phyloP scores from a whole-genome alignment of 2,888 invertebrate genomes.

The Drosophila rellima region DNA sequence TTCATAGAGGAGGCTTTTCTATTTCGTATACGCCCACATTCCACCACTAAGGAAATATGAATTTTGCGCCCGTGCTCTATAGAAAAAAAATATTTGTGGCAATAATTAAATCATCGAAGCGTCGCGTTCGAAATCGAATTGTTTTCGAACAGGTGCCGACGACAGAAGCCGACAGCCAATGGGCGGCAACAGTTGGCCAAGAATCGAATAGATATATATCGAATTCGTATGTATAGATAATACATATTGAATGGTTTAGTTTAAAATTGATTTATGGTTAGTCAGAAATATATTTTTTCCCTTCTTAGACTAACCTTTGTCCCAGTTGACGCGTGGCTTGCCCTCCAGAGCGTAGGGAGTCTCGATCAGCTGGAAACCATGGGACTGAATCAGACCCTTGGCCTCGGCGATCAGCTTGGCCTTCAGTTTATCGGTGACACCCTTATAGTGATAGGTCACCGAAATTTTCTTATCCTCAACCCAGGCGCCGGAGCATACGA shows the following conservation, averaged over 20 bases:
- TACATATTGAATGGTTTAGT: conserved; percentile 10
- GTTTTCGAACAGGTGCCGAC: conserved; percentile 75
- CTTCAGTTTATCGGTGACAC: conserved; percentile 88
- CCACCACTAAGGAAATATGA: conserved; percentile 3
- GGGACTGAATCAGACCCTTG: conserved; percentile 88
- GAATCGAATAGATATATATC: conserved; percentile 29
- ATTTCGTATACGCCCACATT: conserved; percentile 60
- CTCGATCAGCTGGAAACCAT: conserved; percentile 89
- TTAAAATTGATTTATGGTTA: conserved; percentile 20
- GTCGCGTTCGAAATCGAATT: conserved; percentile 70
- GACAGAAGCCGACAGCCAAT: conserved; percentile 51
- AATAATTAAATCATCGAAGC: conserved; percentile 80
- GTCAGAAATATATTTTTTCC: background rate
- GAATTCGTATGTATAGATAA: conserved; percentile 8
- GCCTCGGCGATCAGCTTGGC: conserved; percentile 88
- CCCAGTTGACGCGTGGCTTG: conserved; percentile 92
- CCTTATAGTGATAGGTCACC: conserved; percentile 91
- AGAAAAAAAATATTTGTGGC: conserved; percentile 43
- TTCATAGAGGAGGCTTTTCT: conserved; percentile 16
- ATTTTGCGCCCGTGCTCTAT: conserved; percentile 45
- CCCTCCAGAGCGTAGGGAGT: conserved; percentile 92
- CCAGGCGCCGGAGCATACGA: conserved; percentile 91
- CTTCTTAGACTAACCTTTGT: conserved; percentile 88
- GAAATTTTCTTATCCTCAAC: conserved; percentile 92
- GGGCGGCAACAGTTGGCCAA: conserved; percentile 70